Conservation (phyloP, 2,113 vertebrate species). For the Caranx ignobilis region DNA sequence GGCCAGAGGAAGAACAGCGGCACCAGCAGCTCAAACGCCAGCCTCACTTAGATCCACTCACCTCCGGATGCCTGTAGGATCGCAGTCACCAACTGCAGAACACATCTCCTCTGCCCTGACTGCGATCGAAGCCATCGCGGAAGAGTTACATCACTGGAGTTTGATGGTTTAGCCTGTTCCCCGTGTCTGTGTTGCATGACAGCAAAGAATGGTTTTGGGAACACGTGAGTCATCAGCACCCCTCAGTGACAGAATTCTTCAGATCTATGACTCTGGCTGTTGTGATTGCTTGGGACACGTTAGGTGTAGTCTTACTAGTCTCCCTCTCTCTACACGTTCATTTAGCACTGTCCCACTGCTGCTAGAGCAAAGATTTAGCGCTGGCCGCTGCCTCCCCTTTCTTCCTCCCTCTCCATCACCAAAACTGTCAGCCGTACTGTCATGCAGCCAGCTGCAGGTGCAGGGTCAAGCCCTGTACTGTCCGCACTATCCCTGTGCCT, state of each 20-base stretch:
- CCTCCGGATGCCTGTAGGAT: conserved; percentile 9
- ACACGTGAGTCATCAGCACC: conserved; percentile 9
- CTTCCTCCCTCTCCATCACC: conserved; percentile 38
- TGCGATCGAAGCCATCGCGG: conserved; percentile 38
- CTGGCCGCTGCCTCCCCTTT: conserved; percentile 74
- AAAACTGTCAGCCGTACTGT: conserved; percentile 50
- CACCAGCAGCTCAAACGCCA: conserved; percentile 95
- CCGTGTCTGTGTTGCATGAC: conserved; percentile 39
- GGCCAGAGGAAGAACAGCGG: conserved; percentile 93
- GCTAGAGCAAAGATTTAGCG: conserved; percentile 75
- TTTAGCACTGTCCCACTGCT: conserved; percentile 64
- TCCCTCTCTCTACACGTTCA: conserved; percentile 30
- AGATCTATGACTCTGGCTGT: conserved; percentile 39
- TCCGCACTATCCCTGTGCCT: conserved; percentile 73
- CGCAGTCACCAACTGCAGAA: conserved; percentile 47
- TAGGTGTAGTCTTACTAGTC: conserved; percentile 52
- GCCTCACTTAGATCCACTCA: conserved; percentile 86
- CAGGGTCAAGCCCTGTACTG: conserved; percentile 49
- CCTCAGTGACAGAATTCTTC: conserved; percentile 44
- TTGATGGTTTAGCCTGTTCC: conserved; percentile 29
- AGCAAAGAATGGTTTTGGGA: conserved; percentile 16
- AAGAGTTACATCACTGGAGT: conserved; percentile 57
- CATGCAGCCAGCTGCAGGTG: conserved; percentile 58
- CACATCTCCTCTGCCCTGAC: conserved; percentile 43
- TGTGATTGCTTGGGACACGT: conserved; percentile 32